Base-by-base conservation (phyloP, 2,113 vertebrate genomes). In the Salvator merianae region DNA sequence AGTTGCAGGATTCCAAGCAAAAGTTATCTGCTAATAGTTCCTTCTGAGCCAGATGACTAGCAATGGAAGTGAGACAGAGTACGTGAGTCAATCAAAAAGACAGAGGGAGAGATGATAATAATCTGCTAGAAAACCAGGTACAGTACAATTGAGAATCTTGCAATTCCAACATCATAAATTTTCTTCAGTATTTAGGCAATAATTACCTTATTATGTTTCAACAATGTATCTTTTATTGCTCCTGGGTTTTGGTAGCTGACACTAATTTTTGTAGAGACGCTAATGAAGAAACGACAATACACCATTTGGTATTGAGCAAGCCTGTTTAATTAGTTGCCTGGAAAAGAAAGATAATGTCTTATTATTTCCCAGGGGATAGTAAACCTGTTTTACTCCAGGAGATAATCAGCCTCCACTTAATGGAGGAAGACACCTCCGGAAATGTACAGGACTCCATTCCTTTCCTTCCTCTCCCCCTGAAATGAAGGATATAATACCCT, bases 161-260 rank as follows among this genome's bases (percentile, higher is more conserved):
- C 73, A 83, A 20, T 74, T 72, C 36, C 69, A 83, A 82, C 0
- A 3, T 84, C 69, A 84, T 88, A 77, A 10, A 16, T 0, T 82
- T 87, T 87, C 82, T 68, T 74, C 82, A 62, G 78, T 90, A 86
- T 91, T 92, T 93, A 89, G 40, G 62, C 81, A 88, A 82, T 78
- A 91, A 84, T 92, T 91, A 82, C 36, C 74, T 89, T 66, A 89
- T 92, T 90, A 88, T 81, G 76, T 87, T 91, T 77, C 50, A 89
- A 78, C 5, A 90, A 82, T 83, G 16, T 2, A 3, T 87, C 81
- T 34, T 81, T 93, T 91, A 82, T 88, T 88, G 36, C 76, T 72
- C 9, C 6, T 80, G 10, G 1, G 59, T 90, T 83, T 90, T 75
- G 83, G 50, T 88, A 86, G 81, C 86, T 90, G 69, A 78, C 81